phyloP scores from a whole-genome alignment of 1,140 invertebrate genomes.

The Brachionus paranguensis region DNA sequence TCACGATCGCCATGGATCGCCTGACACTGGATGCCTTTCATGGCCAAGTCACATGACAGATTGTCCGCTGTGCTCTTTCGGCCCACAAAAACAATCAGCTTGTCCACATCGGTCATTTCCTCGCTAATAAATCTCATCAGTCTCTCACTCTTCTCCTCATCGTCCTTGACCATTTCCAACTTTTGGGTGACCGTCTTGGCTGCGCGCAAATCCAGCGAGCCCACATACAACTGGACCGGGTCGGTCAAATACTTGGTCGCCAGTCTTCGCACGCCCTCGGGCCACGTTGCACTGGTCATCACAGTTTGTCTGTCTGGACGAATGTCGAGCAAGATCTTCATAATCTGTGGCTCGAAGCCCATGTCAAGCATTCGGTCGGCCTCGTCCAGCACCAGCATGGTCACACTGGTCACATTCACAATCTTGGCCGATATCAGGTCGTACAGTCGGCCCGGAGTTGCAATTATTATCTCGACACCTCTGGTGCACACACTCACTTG shows the following conservation, averaged over 20 bases:
- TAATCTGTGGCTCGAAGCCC: constrained; percentile 80
- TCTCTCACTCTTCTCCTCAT: constrained; percentile 65
- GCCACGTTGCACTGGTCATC: constrained; percentile 87
- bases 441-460: constrained; percentile 79
- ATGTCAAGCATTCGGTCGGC: constrained; percentile 75
- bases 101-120: constrained; percentile 65
- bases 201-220: constrained; percentile 73
- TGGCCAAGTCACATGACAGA: constrained; percentile 68
- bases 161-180: constrained; percentile 64
- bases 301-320: constrained; percentile 71
- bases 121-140: constrained; percentile 61
- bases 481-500: constrained; percentile 67
- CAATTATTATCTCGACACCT: constrained; percentile 79
- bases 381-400: constrained; percentile 67
- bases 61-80: constrained; percentile 71
- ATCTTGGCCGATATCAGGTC: constrained; percentile 64
- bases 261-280: constrained; percentile 69
- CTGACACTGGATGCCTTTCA: constrained; percentile 65
- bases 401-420: constrained; percentile 51
- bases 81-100: constrained; percentile 79
- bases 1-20: constrained; percentile 80
- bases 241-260: constrained; percentile 76
- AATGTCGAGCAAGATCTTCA: constrained; percentile 68
- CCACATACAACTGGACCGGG: constrained; percentile 80
- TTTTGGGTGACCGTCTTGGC: constrained; percentile 73